phyloP scores from a whole-genome alignment of 92 coral and sea anemone species.

The Epizoanthus rinbou region DNA sequence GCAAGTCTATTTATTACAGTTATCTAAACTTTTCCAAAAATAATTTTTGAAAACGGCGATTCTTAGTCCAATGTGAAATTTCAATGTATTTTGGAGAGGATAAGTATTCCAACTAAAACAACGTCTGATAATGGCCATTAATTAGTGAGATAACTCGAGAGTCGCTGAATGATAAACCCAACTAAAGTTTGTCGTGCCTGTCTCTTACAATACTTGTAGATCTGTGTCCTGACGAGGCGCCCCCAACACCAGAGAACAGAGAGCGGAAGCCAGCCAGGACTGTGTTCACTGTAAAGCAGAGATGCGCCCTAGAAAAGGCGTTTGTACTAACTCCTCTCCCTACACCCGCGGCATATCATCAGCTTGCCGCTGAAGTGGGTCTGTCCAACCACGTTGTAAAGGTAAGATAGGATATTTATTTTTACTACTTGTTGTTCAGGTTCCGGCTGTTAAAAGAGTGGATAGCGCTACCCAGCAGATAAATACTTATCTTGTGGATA shows the following conservation, averaged over 20 bases:
- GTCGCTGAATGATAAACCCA: background rate
- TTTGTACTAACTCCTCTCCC: background rate
- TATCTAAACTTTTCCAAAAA: too few species aligned
- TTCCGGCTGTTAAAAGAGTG: too few species aligned
- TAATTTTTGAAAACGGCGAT: too few species aligned
- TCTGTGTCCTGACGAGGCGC: background rate
- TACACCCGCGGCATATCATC: background rate
- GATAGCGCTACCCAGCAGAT: too few species aligned
- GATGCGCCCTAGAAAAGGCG: background rate
- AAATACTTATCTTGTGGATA: too few species aligned
- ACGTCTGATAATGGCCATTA: too few species aligned
- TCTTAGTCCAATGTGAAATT: too few species aligned
- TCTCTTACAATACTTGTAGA: background rate
- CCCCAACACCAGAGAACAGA: conserved; percentile 7
- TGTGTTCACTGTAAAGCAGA: background rate
- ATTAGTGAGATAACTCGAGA: too few species aligned
- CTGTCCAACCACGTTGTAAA: background rate
- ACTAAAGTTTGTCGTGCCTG: background rate
- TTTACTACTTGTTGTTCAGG: too few species aligned
- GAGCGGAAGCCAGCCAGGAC: background rate
- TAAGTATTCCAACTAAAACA: too few species aligned
- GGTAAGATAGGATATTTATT: background rate
- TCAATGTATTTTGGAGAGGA: too few species aligned
- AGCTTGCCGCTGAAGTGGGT: background rate
- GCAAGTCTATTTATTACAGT: too few species aligned